A percentile compares a stretch with the other conserved stretches of the same genome.
Evolutionary conservation across 2,113 vertebrate species (phyloP).

Genomic region (Noturus placidus): DNA sequence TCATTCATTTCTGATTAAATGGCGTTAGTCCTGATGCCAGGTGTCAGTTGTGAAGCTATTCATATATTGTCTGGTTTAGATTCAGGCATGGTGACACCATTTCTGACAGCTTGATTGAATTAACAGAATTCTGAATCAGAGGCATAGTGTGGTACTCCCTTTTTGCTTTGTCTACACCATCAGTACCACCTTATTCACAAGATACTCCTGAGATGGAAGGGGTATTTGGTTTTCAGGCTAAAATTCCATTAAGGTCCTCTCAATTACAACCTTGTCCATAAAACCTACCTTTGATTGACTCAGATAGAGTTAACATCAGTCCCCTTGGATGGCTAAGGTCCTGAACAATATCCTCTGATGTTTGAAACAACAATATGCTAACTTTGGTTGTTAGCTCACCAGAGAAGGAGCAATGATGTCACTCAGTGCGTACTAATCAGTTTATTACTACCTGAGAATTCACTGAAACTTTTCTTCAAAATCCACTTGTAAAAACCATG

Average conservation of each 20-base stretch:
- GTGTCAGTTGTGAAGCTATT: constrained; percentile 16
- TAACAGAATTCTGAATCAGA: constrained; percentile 1
- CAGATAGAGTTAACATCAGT: constrained; percentile 19
- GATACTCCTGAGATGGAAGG: constrained; percentile 29
- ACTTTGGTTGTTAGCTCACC: constrained; percentile 33
- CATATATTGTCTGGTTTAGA: constrained; percentile 22
- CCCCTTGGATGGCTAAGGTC: constrained; percentile 20
- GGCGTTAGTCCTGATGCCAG: constrained; percentile 22
- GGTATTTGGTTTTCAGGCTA: constrained; percentile 34
- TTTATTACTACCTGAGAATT: constrained; percentile 46
- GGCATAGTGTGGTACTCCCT: constrained; percentile 5
- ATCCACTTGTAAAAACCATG: constrained; percentile 21
- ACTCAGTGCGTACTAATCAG: constrained; percentile 23
- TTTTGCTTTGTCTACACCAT: constrained; percentile 7
- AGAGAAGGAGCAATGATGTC: constrained; percentile 27
- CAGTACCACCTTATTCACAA: constrained; percentile 3
- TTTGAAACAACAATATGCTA: constrained; percentile 22
- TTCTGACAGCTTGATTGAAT: constrained; percentile 14
- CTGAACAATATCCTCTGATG: constrained; percentile 29
- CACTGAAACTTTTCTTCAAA: constrained; percentile 33
- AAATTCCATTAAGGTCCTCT: constrained; percentile 25
- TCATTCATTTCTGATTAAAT: constrained; percentile 25
- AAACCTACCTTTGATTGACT: constrained; percentile 35
- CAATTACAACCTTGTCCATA: background rate
- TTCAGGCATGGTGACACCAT: constrained; percentile 12